A percentile compares a stretch with the other conserved stretches of the same genome.
Conservation (phyloP, 2,888 invertebrate genomes). For the Eupelmus urozonus region DNA sequence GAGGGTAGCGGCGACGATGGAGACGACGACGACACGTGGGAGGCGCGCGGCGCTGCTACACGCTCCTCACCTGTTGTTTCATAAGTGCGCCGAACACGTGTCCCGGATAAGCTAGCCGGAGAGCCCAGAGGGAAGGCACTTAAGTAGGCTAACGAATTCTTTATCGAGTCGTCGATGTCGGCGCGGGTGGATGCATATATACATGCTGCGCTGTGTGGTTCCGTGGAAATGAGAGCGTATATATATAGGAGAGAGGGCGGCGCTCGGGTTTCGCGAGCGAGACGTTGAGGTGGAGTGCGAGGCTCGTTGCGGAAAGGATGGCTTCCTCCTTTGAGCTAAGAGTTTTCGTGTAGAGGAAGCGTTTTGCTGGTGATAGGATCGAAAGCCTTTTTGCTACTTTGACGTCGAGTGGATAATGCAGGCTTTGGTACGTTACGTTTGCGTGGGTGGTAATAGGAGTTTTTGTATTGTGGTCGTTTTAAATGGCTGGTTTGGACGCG, state of each 20-base stretch:
- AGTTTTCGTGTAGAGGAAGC: constrained; percentile 11
- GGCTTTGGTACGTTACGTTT: background rate
- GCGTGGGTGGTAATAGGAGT: background rate
- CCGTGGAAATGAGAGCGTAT: background rate
- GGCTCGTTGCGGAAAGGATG: background rate
- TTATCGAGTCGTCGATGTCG: constrained; percentile 28
- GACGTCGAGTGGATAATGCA: background rate
- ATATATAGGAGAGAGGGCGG: background rate
- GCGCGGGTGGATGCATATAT: background rate
- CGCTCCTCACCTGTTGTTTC: constrained; percentile 60
- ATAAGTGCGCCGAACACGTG: constrained; percentile 53
- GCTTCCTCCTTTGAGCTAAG: background rate
- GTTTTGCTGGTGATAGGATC: background rate
- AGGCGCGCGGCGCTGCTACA: constrained; percentile 18
- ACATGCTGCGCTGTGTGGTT: background rate
- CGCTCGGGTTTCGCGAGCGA: background rate
- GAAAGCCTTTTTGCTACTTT: background rate
- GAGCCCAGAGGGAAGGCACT: constrained; percentile 4
- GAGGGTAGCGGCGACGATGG: background rate
- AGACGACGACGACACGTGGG: constrained; percentile 50
- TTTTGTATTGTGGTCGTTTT: background rate
- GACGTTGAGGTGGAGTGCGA: background rate
- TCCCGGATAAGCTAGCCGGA: constrained; percentile 31
- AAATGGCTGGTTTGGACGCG: too few relatives aligned
- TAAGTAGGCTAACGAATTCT: constrained; percentile 50